A percentile compares a stretch with the other conserved stretches of the same genome.
phyloP scores from a whole-genome alignment of 2,113 vertebrate species.

The Brachirus orientalis region DNA sequence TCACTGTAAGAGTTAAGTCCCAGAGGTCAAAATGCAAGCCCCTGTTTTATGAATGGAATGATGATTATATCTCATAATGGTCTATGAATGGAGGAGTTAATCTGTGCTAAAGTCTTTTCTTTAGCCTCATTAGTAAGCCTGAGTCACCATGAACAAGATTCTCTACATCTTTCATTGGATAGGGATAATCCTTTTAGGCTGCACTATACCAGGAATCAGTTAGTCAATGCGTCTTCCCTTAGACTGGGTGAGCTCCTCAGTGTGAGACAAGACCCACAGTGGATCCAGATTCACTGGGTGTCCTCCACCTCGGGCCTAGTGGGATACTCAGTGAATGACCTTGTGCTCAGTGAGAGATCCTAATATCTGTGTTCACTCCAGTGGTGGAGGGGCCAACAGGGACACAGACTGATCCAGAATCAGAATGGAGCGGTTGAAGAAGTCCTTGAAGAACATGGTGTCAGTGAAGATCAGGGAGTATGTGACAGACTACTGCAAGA shows the following conservation, averaged over 20 bases:
- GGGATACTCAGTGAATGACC: not conserved
- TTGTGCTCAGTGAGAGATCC: conserved; percentile 2
- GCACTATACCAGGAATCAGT: conserved; percentile 52
- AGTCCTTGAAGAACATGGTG: conserved; percentile 6
- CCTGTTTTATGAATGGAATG: conserved; percentile 56
- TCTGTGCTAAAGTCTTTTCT: conserved; percentile 21
- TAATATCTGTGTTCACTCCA: not conserved
- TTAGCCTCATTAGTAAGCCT: conserved; percentile 56
- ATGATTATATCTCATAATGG: conserved; percentile 34
- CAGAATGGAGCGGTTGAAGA: conserved; percentile 58
- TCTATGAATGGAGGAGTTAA: conserved; percentile 42
- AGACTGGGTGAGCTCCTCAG: conserved; percentile 36
- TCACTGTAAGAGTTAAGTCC: not conserved
- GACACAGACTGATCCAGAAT: conserved; percentile 6
- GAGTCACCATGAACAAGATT: conserved; percentile 34
- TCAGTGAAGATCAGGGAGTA: conserved; percentile 53
- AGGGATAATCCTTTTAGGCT: conserved; percentile 73
- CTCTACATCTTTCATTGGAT: conserved; percentile 25
- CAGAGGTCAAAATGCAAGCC: conserved; percentile 2
- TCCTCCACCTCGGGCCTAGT: conserved; percentile 9
- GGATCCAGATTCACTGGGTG: conserved; percentile 11
- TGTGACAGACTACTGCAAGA: conserved; percentile 79
- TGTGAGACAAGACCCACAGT: conserved; percentile 12
- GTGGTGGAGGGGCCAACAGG: conserved; percentile 11
- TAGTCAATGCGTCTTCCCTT: conserved; percentile 50